phyloP scores from a whole-genome alignment of 2,113 vertebrate species.

The Pituophis catenifer region DNA sequence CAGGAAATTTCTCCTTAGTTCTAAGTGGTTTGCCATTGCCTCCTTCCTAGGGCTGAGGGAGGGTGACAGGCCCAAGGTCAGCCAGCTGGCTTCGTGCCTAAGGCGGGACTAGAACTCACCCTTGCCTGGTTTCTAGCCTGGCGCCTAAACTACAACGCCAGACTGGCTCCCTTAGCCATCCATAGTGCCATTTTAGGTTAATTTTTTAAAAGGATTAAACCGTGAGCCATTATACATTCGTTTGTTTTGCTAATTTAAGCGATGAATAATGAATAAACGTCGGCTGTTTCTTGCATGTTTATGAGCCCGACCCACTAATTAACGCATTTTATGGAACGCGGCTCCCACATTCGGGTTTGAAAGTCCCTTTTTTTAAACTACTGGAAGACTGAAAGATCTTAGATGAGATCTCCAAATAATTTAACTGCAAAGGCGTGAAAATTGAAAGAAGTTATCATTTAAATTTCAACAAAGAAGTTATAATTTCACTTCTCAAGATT shows the following conservation, averaged over 20 bases:
- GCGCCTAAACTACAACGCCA: background rate
- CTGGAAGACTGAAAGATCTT: background rate
- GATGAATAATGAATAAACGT: background rate
- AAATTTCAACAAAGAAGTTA: too few relatives aligned
- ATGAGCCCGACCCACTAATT: background rate
- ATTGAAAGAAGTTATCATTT: too few relatives aligned
- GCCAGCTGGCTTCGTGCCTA: background rate
- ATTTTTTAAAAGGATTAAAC: background rate
- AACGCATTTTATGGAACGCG: background rate
- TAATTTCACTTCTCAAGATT: background rate
- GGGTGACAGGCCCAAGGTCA: background rate
- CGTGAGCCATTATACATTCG: background rate
- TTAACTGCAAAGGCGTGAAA: background rate
- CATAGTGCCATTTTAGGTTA: background rate
- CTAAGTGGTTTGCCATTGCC: background rate
- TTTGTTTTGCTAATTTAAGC: background rate
- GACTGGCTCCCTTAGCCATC: background rate
- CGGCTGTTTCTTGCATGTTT: background rate
- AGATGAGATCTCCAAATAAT: background rate
- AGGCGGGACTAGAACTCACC: background rate
- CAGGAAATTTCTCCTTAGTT: too few relatives aligned
- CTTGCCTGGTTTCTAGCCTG: background rate
- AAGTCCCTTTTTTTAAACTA: background rate
- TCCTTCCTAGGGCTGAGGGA: background rate
- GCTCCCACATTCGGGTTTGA: background rate